Conservation (phyloP, 2,797 vertebrate genomes). For the Artibeus jamaicensis region DNA sequence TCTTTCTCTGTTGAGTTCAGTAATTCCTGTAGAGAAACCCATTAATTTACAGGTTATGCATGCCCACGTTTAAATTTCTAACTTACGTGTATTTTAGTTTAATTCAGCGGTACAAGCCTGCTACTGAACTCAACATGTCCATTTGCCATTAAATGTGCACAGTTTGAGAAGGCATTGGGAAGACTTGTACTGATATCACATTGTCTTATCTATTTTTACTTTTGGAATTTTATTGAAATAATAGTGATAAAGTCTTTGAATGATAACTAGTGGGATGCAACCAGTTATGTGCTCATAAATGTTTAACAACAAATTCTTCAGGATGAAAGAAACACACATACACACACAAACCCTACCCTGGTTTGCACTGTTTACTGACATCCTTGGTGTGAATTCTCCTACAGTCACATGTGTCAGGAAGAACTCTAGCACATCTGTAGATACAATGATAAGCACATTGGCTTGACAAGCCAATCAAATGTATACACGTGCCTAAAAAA, state of each 20-base stretch:
- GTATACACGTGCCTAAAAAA: constrained; percentile 13
- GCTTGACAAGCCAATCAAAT: neutral
- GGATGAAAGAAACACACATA: neutral
- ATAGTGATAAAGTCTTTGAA: neutral
- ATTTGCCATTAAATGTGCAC: neutral
- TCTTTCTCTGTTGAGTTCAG: neutral
- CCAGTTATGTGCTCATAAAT: neutral
- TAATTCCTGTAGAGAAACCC: neutral
- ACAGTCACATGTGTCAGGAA: neutral
- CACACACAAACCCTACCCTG: neutral
- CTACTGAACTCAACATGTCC: neutral
- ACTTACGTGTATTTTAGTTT: neutral
- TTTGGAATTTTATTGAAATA: neutral
- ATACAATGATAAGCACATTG: neutral
- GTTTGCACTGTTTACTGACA: neutral
- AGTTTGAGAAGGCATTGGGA: neutral
- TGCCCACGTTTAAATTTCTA: neutral
- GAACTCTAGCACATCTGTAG: neutral
- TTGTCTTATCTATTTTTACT: neutral
- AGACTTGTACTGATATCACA: neutral
- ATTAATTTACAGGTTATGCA: neutral
- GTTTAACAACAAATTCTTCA: neutral
- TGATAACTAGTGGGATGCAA: neutral
- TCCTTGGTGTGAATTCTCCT: neutral
- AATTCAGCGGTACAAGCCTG: neutral